Percentiles rank a stretch among this genome's conserved stretches.
phyloP scores from a whole-genome alignment of 2,888 invertebrate species.

The Stenichneumon culpator region DNA sequence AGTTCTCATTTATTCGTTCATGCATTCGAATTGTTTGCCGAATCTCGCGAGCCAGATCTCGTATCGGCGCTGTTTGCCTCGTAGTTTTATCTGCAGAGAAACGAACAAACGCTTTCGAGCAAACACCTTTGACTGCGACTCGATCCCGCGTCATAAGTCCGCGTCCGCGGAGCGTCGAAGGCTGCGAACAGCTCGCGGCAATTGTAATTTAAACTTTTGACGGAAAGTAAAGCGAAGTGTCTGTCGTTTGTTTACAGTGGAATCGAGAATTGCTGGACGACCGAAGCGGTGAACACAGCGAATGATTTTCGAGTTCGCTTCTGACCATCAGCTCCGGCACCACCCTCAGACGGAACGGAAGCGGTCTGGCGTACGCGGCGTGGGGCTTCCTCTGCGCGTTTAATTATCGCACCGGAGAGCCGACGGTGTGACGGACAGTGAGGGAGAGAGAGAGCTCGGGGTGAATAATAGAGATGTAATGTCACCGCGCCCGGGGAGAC shows the following conservation, averaged over 20 bases:
- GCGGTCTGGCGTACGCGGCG: conserved; percentile 30
- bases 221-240: too few species aligned
- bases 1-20: conserved; percentile 51
- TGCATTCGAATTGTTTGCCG: conserved; percentile 62
- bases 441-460: background rate
- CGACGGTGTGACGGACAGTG: conserved; percentile 18
- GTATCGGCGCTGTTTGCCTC: conserved; percentile 12
- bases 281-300: too few species aligned
- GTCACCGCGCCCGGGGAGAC: conserved; percentile 64
- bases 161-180: too few species aligned
- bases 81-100: conserved; percentile 32
- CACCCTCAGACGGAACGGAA: conserved; percentile 31
- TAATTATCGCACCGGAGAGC: conserved; percentile 63
- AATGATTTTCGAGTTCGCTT: background rate
- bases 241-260: conserved; percentile 28
- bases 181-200: too few species aligned
- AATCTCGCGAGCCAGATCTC: conserved; percentile 45
- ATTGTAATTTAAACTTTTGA: too few species aligned
- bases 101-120: too few species aligned
- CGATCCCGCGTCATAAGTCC: too few species aligned
- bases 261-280: background rate
- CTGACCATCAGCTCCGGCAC: background rate
- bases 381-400: conserved; percentile 63
- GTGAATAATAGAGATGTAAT: conserved; percentile 21
- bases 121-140: too few species aligned